phyloP scores from a whole-genome alignment of 2,888 invertebrate species.

The Steinernema carpocapsae region DNA sequence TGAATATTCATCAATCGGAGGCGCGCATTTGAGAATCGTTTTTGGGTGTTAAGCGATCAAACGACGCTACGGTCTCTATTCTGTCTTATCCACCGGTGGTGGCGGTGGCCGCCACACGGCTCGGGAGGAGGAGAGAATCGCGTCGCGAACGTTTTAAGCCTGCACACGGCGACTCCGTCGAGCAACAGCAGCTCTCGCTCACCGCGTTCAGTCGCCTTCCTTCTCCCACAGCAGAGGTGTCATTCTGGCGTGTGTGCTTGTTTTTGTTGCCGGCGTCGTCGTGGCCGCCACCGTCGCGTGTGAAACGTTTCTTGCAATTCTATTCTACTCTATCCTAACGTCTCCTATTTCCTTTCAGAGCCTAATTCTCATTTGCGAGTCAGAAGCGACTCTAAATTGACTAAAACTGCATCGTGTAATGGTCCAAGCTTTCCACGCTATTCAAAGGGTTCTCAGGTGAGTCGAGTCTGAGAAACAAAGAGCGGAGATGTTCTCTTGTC shows the following conservation, averaged over 20 bases:
- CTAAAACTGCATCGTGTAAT: slow-evolving; percentile 19
- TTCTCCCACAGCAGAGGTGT: background rate
- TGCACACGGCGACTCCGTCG: no score
- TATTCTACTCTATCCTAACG: no score
- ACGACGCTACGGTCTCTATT: no score
- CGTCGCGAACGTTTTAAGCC: background rate
- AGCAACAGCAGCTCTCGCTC: no score
- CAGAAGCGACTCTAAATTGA: background rate
- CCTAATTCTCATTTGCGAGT: background rate
- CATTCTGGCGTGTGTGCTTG: background rate
- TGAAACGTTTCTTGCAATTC: background rate
- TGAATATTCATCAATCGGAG: background rate
- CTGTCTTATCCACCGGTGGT: no score
- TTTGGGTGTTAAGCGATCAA: no score
- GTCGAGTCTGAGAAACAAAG: background rate
- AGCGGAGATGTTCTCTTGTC: background rate
- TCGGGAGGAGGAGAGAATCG: background rate
- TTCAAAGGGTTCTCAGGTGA: slow-evolving; percentile 23
- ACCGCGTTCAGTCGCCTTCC: no score
- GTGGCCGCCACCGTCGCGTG: background rate
- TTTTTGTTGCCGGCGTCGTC: background rate
- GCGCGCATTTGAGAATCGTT: no score
- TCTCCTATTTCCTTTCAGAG: background rate
- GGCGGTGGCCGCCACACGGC: no score
- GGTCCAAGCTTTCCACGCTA: background rate